These are phyloP conservation scores for Anisognathus igniventris DNA, from an alignment of 2,797 vertebrate species.

Conservation along the genomic window DNA sequence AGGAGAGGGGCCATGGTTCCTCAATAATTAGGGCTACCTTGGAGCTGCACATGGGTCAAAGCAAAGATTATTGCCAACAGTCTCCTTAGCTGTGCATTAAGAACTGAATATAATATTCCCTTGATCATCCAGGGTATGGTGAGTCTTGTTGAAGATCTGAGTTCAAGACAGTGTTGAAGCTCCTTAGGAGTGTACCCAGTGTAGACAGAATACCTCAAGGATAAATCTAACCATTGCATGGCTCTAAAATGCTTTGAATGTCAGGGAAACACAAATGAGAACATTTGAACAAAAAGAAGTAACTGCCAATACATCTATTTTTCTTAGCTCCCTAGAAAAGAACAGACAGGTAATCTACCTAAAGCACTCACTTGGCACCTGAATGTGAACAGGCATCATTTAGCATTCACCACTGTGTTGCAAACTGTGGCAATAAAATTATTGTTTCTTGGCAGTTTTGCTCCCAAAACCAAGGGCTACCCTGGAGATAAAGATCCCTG, in stretches of 20 bases:
- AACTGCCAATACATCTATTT: not conserved
- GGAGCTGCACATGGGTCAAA: not conserved
- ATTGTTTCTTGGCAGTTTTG: not conserved
- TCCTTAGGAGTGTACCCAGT: not conserved
- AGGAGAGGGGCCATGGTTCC: not conserved
- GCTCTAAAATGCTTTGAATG: not conserved
- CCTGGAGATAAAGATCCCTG: not conserved
- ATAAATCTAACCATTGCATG: not conserved
- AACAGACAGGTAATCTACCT: not conserved
- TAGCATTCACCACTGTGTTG: not conserved
- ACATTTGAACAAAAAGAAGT: not conserved
- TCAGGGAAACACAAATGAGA: not conserved
- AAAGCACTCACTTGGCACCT: not conserved
- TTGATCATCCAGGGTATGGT: not conserved
- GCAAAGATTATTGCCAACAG: not conserved
- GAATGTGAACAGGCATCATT: not conserved
- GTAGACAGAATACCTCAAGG: not conserved
- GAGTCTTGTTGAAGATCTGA: not conserved
- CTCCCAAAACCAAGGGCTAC: not conserved
- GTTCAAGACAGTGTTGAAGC: not conserved
- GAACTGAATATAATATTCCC: not conserved
- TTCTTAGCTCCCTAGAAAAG: not conserved
- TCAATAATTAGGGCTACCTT: not conserved
- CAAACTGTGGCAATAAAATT: not conserved
- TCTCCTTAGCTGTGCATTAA: not conserved